These are phyloP conservation scores for Semicossyphus pulcher DNA, from an alignment of 2,113 vertebrate species.

Conservation along the genomic window DNA sequence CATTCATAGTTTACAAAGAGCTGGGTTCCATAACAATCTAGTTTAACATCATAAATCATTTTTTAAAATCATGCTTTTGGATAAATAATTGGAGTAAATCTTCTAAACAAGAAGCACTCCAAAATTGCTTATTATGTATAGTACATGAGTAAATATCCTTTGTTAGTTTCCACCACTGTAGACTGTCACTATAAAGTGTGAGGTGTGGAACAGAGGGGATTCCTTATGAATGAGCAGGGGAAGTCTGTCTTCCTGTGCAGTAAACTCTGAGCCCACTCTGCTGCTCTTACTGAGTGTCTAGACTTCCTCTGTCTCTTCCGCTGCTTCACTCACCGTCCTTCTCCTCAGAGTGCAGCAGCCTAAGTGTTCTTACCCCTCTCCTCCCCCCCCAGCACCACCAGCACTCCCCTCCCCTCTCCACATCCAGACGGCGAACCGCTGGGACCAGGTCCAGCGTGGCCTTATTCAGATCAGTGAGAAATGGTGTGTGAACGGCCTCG, in stretches of 20 bases:
- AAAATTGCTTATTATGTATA: too few relatives aligned
- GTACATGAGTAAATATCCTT: neutral
- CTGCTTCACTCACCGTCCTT: slow-evolving; percentile 1
- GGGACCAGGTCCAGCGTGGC: slow-evolving; percentile 45
- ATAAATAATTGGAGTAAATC: too few relatives aligned
- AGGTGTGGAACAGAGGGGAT: neutral
- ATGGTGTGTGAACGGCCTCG: slow-evolving; percentile 55
- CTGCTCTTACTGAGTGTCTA: slow-evolving; percentile 37
- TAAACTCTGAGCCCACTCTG: slow-evolving; percentile 5
- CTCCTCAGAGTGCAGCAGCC: neutral
- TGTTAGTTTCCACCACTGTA: too few relatives aligned
- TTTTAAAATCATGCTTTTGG: too few relatives aligned
- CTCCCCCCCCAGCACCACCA: neutral
- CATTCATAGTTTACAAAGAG: too few relatives aligned
- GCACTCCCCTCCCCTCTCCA: neutral
- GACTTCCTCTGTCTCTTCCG: slow-evolving; percentile 21
- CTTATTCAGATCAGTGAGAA: slow-evolving; percentile 67
- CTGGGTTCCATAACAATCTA: too few relatives aligned
- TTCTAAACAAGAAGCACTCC: too few relatives aligned
- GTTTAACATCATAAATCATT: too few relatives aligned
- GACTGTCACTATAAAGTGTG: too few relatives aligned
- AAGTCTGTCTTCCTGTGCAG: slow-evolving; percentile 27
- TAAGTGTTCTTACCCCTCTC: slow-evolving; percentile 3
- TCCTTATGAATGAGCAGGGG: neutral
- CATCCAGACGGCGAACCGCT: slow-evolving; percentile 19